phyloP scores from a whole-genome alignment of 2,113 vertebrate species.

The Arvicanthis niloticus region DNA sequence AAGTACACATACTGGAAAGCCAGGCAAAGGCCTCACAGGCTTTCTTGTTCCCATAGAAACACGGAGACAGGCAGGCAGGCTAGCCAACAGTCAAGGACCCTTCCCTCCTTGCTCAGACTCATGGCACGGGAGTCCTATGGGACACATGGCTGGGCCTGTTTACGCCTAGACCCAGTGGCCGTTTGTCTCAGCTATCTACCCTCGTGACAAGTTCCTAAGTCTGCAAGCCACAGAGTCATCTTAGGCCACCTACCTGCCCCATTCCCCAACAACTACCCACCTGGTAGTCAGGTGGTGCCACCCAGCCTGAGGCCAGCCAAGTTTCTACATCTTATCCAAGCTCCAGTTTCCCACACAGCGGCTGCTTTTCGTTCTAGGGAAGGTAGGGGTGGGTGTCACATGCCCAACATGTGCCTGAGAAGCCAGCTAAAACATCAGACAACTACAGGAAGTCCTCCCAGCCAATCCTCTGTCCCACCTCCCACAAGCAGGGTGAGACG shows the following conservation, averaged over 20 bases:
- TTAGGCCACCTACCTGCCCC: neutral
- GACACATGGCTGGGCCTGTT: accelerated
- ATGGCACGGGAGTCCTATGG: neutral
- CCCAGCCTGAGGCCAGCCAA: neutral
- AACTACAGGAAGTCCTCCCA: constrained; percentile 17
- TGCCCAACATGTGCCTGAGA: neutral
- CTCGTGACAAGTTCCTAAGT: neutral
- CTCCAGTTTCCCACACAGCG: accelerated
- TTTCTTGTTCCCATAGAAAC: neutral
- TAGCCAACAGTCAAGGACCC: accelerated
- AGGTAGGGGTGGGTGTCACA: neutral
- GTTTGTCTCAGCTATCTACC: accelerated
- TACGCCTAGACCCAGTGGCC: neutral
- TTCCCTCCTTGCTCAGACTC: neutral
- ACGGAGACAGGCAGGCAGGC: accelerated
- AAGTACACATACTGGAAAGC: neutral
- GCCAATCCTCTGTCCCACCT: neutral
- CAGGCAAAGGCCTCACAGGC: neutral
- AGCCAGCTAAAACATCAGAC: neutral
- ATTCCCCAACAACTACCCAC: neutral
- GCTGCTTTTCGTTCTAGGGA: neutral
- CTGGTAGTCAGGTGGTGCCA: accelerated
- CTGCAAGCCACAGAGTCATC: neutral
- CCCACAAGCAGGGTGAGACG: too few species aligned
- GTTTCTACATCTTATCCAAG: accelerated